Evolutionary conservation across 2,797 vertebrate genomes (phyloP).

Genomic region (Gallinago nigripennis): DNA sequence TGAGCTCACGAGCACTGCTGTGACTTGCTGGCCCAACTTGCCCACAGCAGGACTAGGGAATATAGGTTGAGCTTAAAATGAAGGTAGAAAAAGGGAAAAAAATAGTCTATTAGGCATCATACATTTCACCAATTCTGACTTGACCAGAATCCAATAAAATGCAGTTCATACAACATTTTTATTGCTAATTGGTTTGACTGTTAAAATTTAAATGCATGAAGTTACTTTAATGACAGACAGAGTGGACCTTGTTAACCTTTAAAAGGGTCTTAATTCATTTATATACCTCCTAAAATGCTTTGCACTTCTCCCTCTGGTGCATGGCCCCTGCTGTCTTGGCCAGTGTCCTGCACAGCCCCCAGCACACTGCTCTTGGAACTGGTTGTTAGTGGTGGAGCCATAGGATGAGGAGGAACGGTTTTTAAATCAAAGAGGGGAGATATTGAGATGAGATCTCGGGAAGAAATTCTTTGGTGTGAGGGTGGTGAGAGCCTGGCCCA

Average conservation of each 20-base stretch:
- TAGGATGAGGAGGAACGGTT: no score
- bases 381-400: no score
- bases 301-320: neutral
- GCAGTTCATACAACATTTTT: slow-evolving; percentile 51
- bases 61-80: neutral
- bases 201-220: slow-evolving; percentile 64
- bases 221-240: slow-evolving; percentile 56
- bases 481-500: no score
- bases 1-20: neutral
- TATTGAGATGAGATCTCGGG: no score
- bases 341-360: accelerated
- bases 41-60: neutral
- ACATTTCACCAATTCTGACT: slow-evolving; percentile 4
- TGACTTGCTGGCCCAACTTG: neutral
- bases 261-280: slow-evolving; percentile 30
- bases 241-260: slow-evolving; percentile 57
- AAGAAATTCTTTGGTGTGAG: no score
- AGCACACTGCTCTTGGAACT: neutral
- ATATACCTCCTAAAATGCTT: slow-evolving; percentile 25
- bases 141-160: slow-evolving; percentile 64
- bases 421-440: no score
- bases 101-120: neutral
- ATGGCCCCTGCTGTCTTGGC: neutral
- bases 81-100: neutral
- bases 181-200: slow-evolving; percentile 69